A percentile compares a stretch with the other conserved stretches of the same genome.
Evolutionary conservation across 2,797 vertebrate genomes (phyloP).

Genomic region (Phalloptychus januarius): DNA sequence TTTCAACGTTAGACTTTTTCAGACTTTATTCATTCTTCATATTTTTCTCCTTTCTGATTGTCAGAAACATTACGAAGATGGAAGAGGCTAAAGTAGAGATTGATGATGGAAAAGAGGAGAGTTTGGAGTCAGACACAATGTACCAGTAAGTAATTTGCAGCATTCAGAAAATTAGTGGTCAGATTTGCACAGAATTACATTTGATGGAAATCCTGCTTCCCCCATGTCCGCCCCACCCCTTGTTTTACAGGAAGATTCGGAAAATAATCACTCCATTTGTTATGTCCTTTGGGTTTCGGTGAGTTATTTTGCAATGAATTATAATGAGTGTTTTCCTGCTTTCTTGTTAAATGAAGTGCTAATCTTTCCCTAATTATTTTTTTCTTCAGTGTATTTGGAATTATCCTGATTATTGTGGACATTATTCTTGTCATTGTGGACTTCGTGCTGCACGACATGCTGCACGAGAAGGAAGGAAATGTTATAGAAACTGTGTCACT

Average conservation of each 20-base stretch:
- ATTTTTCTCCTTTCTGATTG: background rate
- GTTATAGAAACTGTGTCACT: constrained; percentile 83
- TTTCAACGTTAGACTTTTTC: background rate
- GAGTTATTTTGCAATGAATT: constrained; percentile 54
- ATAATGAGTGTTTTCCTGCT: too few species aligned
- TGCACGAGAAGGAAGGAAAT: constrained; percentile 53
- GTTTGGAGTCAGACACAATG: constrained; percentile 71
- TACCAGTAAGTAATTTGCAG: constrained; percentile 77
- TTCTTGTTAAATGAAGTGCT: background rate
- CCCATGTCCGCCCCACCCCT: background rate
- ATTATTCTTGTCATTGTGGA: constrained; percentile 85
- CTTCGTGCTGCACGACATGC: constrained; percentile 66
- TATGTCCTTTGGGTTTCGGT: constrained; percentile 94
- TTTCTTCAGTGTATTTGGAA: constrained; percentile 84
- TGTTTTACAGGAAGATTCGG: constrained; percentile 73
- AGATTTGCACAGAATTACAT: background rate
- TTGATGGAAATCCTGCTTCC: background rate
- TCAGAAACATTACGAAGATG: constrained; percentile 71
- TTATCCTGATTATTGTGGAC: constrained; percentile 90
- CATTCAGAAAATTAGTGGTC: background rate
- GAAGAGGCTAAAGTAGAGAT: constrained; percentile 85
- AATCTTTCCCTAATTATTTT: background rate
- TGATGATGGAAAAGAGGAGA: constrained; percentile 85
- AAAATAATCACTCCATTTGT: constrained; percentile 82
- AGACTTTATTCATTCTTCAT: background rate